Base-by-base conservation (phyloP, 1,140 invertebrate genomes). In the Cydia splendana region DNA sequence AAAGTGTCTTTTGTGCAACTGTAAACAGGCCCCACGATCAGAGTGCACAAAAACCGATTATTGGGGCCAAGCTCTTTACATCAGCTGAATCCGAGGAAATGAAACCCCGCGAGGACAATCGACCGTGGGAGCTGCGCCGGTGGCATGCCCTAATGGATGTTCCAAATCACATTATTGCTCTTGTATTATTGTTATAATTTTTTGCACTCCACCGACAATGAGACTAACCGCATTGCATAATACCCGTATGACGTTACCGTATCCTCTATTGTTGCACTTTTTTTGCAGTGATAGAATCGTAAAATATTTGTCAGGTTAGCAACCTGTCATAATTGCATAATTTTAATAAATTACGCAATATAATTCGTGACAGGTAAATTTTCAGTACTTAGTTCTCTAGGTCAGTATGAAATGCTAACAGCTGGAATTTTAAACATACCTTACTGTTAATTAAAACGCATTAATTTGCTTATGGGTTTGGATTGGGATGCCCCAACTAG, bases 71-170 rank as follows among this genome's bases (percentile, higher is more conserved):
- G 57, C 57, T 57, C 53, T 53, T 53, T 57, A 18, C 13, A 53
- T 53, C 9, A 71, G 67, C 34, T 42, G 67, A 24, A 85, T 85
- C 88, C 83, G 86, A 81, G 78, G 80, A 82, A 76, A 78, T 74
- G 77, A 84, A 80, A 82, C 85, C 84, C 85, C 80, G 82, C 81
- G 71, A 85, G 86, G 81, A 91, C 85, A 87, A 86, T 88, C 75
- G 82, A 88, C 82, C 89, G 90, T 91, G 90, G 89, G 90, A 92
- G 84, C 88, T n/a, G 74, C 80, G 83, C 82, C 84, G 85, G 88
- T 87, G 87, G 87, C 79, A 83, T 80, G 80, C 79, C 81, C 86
- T 91, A 91, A 92, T 91, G 83, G 90, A 82, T 78, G 79, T 83
- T 80, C 82, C 77, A 84, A 87, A 88, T 87, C 82, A 80, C 82